A percentile compares a stretch with the other conserved stretches of the same genome.
phyloP scores from a whole-genome alignment of 1,140 invertebrate genomes.

The Zeugodacus cucurbitae region DNA sequence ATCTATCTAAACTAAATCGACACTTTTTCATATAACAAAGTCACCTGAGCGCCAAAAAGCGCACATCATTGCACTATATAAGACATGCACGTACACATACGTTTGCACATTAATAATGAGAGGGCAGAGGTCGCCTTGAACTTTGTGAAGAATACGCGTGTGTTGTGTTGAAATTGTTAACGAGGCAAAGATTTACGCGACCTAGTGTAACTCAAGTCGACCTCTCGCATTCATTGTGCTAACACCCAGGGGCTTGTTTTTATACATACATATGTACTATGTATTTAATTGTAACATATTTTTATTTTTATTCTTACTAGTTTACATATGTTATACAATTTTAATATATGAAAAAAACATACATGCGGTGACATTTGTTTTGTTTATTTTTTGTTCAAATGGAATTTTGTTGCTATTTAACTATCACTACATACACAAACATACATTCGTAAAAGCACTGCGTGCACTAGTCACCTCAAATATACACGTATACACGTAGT shows the following conservation, averaged over 20 bases:
- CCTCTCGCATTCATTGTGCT: slow-evolving; percentile 2
- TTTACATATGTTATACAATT: neutral
- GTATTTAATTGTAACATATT: neutral
- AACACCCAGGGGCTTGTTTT: slow-evolving; percentile 8
- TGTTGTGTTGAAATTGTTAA: neutral
- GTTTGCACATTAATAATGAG: neutral
- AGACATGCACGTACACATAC: neutral
- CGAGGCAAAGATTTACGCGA: neutral
- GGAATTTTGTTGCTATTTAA: neutral
- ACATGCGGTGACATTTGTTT: neutral
- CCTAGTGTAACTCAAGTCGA: slow-evolving; percentile 7
- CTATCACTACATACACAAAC: neutral
- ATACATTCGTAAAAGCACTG: neutral
- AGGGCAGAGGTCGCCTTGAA: slow-evolving; percentile 35
- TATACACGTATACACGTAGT: neutral
- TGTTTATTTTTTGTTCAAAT: neutral
- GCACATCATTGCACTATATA: neutral
- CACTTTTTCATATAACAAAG: neutral
- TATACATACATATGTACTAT: neutral
- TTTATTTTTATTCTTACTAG: neutral
- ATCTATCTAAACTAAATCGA: neutral
- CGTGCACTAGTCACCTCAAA: neutral
- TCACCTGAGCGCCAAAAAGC: neutral
- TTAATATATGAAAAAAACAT: neutral
- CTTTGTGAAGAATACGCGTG: neutral